phyloP scores from a whole-genome alignment of 1,140 invertebrate species.

The Cyclina sinensis region DNA sequence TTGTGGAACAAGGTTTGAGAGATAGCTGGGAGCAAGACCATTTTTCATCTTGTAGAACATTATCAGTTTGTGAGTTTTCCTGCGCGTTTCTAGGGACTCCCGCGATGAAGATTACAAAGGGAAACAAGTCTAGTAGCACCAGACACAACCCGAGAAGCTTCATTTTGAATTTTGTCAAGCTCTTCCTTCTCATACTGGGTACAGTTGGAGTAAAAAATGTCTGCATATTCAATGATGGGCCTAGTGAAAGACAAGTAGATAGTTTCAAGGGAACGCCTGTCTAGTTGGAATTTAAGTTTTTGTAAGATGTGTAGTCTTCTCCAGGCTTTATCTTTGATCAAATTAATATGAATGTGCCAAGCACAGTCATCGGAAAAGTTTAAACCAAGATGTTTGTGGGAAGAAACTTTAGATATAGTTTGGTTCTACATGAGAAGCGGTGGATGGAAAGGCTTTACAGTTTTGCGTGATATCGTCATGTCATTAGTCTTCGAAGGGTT shows the following conservation, averaged over 20 bases:
- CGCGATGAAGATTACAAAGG: too few relatives aligned
- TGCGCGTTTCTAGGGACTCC: too few relatives aligned
- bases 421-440: background rate
- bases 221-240: slow-evolving; percentile 69
- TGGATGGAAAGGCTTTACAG: background rate
- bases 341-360: slow-evolving; percentile 46
- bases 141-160: too few relatives aligned
- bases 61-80: too few relatives aligned
- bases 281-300: slow-evolving; percentile 21
- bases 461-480: slow-evolving; percentile 28
- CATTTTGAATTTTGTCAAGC: too few relatives aligned
- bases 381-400: slow-evolving; percentile 37
- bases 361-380: background rate
- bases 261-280: slow-evolving; percentile 35
- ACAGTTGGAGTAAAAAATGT: slow-evolving; percentile 49
- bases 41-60: too few relatives aligned
- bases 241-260: slow-evolving; percentile 60
- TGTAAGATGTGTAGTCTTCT: slow-evolving; percentile 53
- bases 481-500: slow-evolving; percentile 41
- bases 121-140: too few relatives aligned
- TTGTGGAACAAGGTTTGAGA: too few relatives aligned
- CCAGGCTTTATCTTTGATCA: slow-evolving; percentile 43
- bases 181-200: slow-evolving; percentile 1
- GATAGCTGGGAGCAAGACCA: too few relatives aligned
- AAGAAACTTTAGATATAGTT: background rate